Conservation (phyloP, 2,888 invertebrate species). For the Epinotia bilunana region DNA sequence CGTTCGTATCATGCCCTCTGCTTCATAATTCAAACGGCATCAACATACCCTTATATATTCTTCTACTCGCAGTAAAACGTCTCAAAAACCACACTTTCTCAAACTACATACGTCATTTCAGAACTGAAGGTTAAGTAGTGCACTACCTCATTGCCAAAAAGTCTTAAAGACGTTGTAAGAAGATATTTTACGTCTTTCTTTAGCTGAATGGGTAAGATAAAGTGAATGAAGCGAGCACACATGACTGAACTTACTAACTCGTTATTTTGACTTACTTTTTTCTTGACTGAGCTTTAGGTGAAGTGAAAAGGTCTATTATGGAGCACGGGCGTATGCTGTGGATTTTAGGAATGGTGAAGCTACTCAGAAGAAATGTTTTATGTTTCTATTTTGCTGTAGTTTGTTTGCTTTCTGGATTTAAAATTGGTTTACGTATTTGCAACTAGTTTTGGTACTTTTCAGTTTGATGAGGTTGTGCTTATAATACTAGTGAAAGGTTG, state of each 20-base stretch:
- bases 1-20: conserved; percentile 17
- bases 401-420: background rate
- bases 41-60: conserved; percentile 9
- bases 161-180: background rate
- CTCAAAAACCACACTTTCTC: background rate
- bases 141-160: background rate
- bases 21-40: conserved; percentile 16
- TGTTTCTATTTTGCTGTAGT: background rate
- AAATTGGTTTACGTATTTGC: background rate
- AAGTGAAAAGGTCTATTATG: conserved; percentile 33
- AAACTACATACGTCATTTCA: background rate
- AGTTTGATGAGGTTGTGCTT: too few relatives aligned
- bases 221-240: conserved; percentile 4
- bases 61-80: background rate
- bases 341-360: background rate
- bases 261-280: conserved; percentile 30
- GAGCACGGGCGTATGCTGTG: background rate
- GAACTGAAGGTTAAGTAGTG: background rate
- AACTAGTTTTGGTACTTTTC: too few relatives aligned
- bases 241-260: conserved; percentile 16
- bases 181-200: background rate
- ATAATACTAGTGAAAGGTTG: too few relatives aligned
- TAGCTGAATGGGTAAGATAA: conserved; percentile 9
- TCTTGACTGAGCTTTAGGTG: conserved; percentile 18
- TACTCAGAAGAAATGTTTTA: background rate